Base-by-base conservation (phyloP, 2,797 vertebrate species). In the Centroberyx gerrardi region DNA sequence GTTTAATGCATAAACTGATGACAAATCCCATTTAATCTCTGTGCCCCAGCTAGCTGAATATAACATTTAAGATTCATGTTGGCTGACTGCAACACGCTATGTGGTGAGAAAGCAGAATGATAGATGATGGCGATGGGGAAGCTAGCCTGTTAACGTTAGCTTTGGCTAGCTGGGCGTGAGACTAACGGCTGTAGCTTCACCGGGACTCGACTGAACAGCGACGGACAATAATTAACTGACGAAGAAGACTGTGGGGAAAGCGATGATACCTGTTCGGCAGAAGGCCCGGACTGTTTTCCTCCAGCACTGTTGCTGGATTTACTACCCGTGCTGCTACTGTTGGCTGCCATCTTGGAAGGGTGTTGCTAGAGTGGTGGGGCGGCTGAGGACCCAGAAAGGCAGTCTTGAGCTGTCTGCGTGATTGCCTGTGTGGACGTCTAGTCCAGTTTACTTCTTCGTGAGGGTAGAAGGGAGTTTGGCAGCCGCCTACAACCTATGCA, bases 271-370 rank as follows among this genome's bases (percentile, higher is more conserved):
- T 96, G 95, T 48, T 96, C 95, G 40, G 95, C 94, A 0, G 95
- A 92, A 1, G 89, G 94, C 0, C 90, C 87, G 58, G 94, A 83
- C 86, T 84, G 95, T 85, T 96, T 96, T 17, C 91, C 95, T 4
- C 88, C 90, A 15, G 76, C 9, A 64, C 61, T 81, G 78, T 33
- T 87, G 84, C 81, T 87, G 22, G 91, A 72, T 88, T 95, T 95
- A 79, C 67, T 90, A 68, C 72, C 93, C 93, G 94, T 93, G 94
- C 88, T 94, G 92, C 91, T 93, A 76, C 95, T 93, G 95, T 93
- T 96, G 87, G 95, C 92, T 89, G 95, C 95, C 95, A 96, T 96
- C 91, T 94, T 96, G 92, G 86, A 94, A 93, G 89, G 85, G 88
- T 91, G 92, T 89, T 62, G 61, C 87, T 62, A 2, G 0, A 64